phyloP scores from a whole-genome alignment of 2,888 invertebrate species.

The Sphecodes monilicornis region DNA sequence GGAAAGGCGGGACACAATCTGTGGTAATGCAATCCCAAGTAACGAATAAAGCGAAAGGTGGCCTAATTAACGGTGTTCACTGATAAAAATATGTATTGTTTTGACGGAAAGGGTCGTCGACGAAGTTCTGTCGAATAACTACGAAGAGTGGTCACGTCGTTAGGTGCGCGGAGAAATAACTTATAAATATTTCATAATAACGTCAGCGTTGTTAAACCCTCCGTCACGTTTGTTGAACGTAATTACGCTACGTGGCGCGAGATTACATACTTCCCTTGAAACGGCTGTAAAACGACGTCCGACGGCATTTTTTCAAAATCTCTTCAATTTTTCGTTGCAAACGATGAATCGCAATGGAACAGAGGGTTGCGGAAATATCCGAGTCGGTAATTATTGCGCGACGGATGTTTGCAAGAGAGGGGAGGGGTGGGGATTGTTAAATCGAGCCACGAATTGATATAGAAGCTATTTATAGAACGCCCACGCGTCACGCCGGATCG shows the following conservation, averaged over 20 bases:
- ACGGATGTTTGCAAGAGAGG: background rate
- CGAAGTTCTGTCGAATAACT: background rate
- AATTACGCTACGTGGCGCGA: background rate
- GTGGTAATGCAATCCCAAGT: background rate
- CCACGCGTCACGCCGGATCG: background rate
- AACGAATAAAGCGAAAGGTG: background rate
- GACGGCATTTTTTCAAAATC: too few species aligned
- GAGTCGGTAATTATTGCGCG: slow-evolving; percentile 9
- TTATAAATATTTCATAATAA: background rate
- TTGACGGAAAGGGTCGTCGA: background rate
- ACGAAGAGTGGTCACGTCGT: background rate
- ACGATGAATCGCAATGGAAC: background rate
- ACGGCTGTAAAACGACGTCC: too few species aligned
- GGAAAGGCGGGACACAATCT: background rate
- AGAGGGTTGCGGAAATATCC: background rate
- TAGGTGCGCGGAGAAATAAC: background rate
- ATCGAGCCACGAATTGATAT: slow-evolving; percentile 40
- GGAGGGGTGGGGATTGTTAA: slow-evolving; percentile 8
- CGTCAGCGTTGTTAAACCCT: slow-evolving; percentile 5
- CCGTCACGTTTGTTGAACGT: background rate
- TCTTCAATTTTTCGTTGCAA: too few species aligned
- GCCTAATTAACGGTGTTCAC: background rate
- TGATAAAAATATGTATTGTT: background rate
- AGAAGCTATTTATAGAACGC: slow-evolving; percentile 45
- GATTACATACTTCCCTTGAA: background rate